phyloP scores from a whole-genome alignment of 2,888 invertebrate genomes.

The Crioceris asparagi region DNA sequence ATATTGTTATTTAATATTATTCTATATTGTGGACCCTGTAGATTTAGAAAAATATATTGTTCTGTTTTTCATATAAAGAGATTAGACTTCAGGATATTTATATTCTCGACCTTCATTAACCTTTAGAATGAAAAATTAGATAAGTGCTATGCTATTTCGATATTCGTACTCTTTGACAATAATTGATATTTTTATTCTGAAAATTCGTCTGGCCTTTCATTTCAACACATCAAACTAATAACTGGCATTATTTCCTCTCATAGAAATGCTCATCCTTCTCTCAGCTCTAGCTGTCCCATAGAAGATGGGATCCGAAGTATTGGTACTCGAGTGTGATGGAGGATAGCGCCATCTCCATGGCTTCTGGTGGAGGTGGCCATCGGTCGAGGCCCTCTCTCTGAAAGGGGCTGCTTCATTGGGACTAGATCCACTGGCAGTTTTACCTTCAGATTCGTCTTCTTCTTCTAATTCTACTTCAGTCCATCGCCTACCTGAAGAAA shows the following conservation, averaged over 20 bases:
- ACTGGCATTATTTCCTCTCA: slow-evolving; percentile 53
- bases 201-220: too few species aligned
- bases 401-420: slow-evolving; percentile 44
- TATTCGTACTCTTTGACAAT: too few species aligned
- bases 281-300: slow-evolving; percentile 42
- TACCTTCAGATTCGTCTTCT: slow-evolving; percentile 42
- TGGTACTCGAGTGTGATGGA: slow-evolving; percentile 34
- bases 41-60: too few species aligned
- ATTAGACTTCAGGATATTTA: too few species aligned
- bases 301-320: slow-evolving; percentile 27
- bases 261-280: slow-evolving; percentile 69
- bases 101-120: too few species aligned
- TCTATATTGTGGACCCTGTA: too few species aligned
- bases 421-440: slow-evolving; percentile 27
- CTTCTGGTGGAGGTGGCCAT: slow-evolving; percentile 50
- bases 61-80: too few species aligned
- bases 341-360: slow-evolving; percentile 50
- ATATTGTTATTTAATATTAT: too few species aligned
- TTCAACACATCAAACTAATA: slow-evolving; percentile 26
- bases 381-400: slow-evolving; percentile 65
- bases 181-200: too few species aligned
- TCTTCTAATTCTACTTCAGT: slow-evolving; percentile 54
- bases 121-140: too few species aligned
- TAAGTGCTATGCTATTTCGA: too few species aligned
- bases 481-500: slow-evolving; percentile 39